Evolutionary conservation across 2,113 vertebrate genomes (phyloP), one percentile per base, ranked within the genome.

Genomic region (Pedionomus torquatus): DNA sequence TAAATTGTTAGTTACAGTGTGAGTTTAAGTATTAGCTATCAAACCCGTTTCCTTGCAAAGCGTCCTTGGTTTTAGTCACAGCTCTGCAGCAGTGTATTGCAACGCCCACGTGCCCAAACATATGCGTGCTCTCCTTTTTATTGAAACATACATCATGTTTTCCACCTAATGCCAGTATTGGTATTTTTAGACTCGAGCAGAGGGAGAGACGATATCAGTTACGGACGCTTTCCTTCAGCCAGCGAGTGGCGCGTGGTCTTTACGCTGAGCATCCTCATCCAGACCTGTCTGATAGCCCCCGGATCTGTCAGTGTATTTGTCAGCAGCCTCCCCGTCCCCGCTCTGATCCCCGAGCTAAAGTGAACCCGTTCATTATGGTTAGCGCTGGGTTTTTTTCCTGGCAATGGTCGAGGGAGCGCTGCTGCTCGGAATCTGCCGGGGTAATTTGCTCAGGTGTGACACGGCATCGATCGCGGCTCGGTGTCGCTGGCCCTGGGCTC

Each of bases 1-100:
- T 93, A 80, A 90, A 93, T 91, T 93, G 93, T 95, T 96, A 92
- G 82, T 87, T 93, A 68, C 93, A 88, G 82, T n/a, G 16, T 46
- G 89, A 55, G 75, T 77, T 93, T 80, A 55, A 91, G 90, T 11
- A 31, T 88, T 48, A 69, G 60, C 92, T 68, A 30, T 90, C 92
- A 72, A 83, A 75, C 43, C 82, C 48, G n/a, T 78, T 83, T 83
- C 82, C 72, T 83, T 79, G 65, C 55, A n/a, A 52, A 81, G 91
- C 24, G 21, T 63, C 87, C 87, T 95, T 61, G 46, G 78, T 74
- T 91, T 91, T 77, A 78, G 90, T 93, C 82, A 81, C 92, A 87
- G 82, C 82, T 94, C 74, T 82, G 51, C 83, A 75, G 60, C 87
- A 75, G 39, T 11, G 49, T 63, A 68, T 87, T 87, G 81, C 72